Evolutionary conservation across 2,113 vertebrate genomes (phyloP), one percentile per base, ranked within the genome.

Genomic region (Gavia stellata): DNA sequence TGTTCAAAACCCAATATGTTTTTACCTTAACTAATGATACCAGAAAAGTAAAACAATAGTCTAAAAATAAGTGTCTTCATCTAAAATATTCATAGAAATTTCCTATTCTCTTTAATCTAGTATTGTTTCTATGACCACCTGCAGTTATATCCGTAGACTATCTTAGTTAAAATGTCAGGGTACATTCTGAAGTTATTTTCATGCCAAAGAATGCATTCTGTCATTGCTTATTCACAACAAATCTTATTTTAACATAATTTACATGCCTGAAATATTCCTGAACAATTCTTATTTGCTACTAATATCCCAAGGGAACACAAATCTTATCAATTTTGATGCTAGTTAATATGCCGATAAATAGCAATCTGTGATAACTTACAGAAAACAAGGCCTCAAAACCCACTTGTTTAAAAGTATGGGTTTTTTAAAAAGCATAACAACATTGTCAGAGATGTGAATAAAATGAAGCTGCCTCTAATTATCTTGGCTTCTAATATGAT

Each of bases 81-180:
- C 53, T 91, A 59, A 86, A 96, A 79, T 77, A 71, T 31, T 88
- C 42, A 89, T 26, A 86, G 42, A 88, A 82, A 38, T 68, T 59
- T 88, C 74, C 58, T 79, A 20, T 74, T 86, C 67, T 79, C 17
- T 83, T 88, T 79, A 86, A 86, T 79, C 23, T 28, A 38, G 28
- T 44, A 94, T 87, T 97, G 83, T 95, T 87, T 86, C 84, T 92
- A 55, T 75, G 78, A 79, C 67, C 84, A 88, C 72, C 84, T 96
- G 86, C 42, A 80, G 72, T 86, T 91, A 45, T 50, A 70, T 80
- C 92, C 5, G 0, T 74, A 91, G 94, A 93, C 29, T 66, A 44
- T 44, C 24, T 53, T 53, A 72, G 56, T 49, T 88, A 86, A 93
- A 96, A 92, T 77, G 34, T 61, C 65, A 87, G 62, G 55, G 88